Conservation (phyloP, 2,888 invertebrate species). For the Bruchidius siliquastri region DNA sequence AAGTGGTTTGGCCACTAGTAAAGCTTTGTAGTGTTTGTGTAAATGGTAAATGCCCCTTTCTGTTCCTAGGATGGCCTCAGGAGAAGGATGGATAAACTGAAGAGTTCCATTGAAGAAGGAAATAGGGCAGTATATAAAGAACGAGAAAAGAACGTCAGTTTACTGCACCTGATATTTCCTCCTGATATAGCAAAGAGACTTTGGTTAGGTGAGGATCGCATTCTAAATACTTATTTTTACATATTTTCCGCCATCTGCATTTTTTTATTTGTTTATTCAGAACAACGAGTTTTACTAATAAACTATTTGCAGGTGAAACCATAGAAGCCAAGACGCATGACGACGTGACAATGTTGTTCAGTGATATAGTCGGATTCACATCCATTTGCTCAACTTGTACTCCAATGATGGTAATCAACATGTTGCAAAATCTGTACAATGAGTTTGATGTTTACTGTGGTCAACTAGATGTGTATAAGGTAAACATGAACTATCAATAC, state of each 20-base stretch:
- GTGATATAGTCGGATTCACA: slow-evolving; percentile 94
- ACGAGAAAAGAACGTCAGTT: slow-evolving; percentile 89
- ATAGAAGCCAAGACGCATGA: slow-evolving; percentile 92
- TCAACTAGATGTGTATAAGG: slow-evolving; percentile 92
- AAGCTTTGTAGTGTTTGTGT: too few relatives aligned
- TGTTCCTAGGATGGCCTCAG: slow-evolving; percentile 72
- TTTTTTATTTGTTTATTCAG: not conserved
- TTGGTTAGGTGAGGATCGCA: slow-evolving; percentile 72
- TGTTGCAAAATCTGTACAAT: slow-evolving; percentile 90
- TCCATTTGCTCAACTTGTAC: slow-evolving; percentile 93
- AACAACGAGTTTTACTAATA: not conserved
- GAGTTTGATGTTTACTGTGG: slow-evolving; percentile 91
- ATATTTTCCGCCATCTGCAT: too few relatives aligned
- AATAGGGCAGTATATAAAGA: slow-evolving; percentile 89
- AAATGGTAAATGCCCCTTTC: not conserved
- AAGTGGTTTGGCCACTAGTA: too few relatives aligned
- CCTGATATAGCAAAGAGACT: slow-evolving; percentile 89
- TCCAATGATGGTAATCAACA: slow-evolving; percentile 92
- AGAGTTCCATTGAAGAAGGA: slow-evolving; percentile 89
- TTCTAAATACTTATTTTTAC: too few relatives aligned
- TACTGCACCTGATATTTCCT: slow-evolving; percentile 90
- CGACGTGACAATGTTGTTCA: slow-evolving; percentile 92
- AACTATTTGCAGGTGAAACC: slow-evolving; percentile 61
- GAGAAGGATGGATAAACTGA: slow-evolving; percentile 89
- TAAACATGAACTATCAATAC: slow-evolving; percentile 45